These are phyloP conservation scores for Hirtodrosophila duncani DNA, from an alignment of 2,888 invertebrate genomes.

Conservation along the genomic window DNA sequence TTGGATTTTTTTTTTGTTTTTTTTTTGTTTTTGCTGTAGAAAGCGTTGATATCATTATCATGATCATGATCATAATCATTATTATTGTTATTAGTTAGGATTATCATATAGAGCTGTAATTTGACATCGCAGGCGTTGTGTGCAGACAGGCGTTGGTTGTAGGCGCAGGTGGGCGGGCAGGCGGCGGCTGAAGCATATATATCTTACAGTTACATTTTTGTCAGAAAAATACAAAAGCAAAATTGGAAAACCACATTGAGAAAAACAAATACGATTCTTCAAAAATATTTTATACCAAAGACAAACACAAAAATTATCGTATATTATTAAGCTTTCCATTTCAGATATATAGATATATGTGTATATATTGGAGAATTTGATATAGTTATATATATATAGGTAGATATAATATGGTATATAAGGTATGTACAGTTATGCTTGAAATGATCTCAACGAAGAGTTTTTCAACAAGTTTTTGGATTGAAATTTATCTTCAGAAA, in stretches of 20 bases:
- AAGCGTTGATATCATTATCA: constrained; percentile 13
- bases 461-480: too few relatives aligned
- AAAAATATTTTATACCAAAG: neutral
- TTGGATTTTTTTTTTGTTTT: constrained; percentile 23
- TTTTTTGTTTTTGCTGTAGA: too few relatives aligned
- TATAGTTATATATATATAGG: constrained; percentile 13
- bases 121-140: constrained; percentile 45
- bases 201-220: constrained; percentile 37
- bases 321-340: neutral
- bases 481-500: too few relatives aligned
- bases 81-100: constrained; percentile 23
- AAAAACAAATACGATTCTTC: neutral
- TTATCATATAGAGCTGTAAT: too few relatives aligned
- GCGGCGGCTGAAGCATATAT: constrained; percentile 50
- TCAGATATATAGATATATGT: constrained; percentile 1
- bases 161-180: too few relatives aligned
- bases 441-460: too few relatives aligned
- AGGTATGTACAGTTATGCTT: too few relatives aligned
- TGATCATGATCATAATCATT: constrained; percentile 28
- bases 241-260: constrained; percentile 3
- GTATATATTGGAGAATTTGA: neutral
- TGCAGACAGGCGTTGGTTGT: too few relatives aligned
- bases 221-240: constrained; percentile 20
- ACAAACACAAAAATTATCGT: neutral
- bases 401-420: neutral